phyloP scores from a whole-genome alignment of 2,797 vertebrate species.

The Percopsis omiscomaycus region DNA sequence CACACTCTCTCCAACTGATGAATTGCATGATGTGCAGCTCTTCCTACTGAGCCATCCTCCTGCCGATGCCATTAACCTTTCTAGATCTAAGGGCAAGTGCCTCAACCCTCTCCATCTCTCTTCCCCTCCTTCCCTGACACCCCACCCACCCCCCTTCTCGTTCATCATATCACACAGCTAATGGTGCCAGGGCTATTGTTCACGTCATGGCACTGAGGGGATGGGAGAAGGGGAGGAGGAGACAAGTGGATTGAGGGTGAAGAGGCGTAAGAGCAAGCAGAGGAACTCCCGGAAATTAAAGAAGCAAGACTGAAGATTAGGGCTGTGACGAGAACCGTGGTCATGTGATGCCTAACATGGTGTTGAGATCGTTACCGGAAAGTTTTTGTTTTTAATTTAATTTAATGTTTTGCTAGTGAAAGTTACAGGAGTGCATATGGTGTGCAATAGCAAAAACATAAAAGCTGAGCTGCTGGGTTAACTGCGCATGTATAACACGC shows the following conservation, averaged over 20 bases:
- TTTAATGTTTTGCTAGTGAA: too few species aligned
- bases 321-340: too few species aligned
- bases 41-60: constrained; percentile 66
- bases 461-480: too few species aligned
- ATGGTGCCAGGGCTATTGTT: constrained; percentile 47
- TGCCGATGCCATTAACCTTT: constrained; percentile 77
- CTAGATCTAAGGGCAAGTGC: constrained; percentile 60
- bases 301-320: constrained; percentile 24
- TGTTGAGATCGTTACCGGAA: too few species aligned
- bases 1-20: constrained; percentile 56
- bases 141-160: constrained; percentile 50
- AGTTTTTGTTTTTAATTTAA: too few species aligned
- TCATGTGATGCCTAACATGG: too few species aligned
- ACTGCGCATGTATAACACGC: too few species aligned
- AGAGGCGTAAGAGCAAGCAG: constrained; percentile 7
- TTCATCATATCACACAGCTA: constrained; percentile 65
- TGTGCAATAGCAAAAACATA: too few species aligned
- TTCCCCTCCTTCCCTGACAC: constrained; percentile 35
- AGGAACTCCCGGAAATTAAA: constrained; percentile 1
- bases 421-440: too few species aligned
- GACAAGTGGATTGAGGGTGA: constrained; percentile 23
- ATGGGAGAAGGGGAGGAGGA: neutral
- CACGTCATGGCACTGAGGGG: constrained; percentile 39
- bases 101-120: constrained; percentile 59
- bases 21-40: constrained; percentile 54